Conservation (phyloP, 1,140 invertebrate genomes). For the Acyrthosiphon pisum region DNA sequence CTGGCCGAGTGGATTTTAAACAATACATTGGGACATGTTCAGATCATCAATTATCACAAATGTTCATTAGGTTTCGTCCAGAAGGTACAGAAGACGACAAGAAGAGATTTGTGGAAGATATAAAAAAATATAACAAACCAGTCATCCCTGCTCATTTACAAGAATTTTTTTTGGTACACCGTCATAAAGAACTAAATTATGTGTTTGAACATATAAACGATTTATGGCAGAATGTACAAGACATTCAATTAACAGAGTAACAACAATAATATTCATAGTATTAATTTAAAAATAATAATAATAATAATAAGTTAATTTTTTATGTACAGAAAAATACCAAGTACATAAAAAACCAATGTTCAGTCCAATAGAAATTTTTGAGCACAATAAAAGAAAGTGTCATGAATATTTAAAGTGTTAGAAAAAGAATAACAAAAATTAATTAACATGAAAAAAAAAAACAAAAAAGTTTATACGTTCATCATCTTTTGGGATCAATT, state of each 20-base stretch:
- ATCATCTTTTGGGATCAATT: constrained; percentile 71
- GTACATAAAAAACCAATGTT: constrained; percentile 56
- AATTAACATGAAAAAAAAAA: constrained; percentile 23
- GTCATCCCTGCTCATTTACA: background rate
- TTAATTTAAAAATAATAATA: constrained; percentile 53
- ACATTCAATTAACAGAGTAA: constrained; percentile 51
- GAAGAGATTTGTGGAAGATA: background rate
- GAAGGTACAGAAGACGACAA: background rate
- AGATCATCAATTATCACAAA: background rate
- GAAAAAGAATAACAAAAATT: constrained; percentile 50
- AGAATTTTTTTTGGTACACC: constrained; percentile 41
- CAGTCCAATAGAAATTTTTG: constrained; percentile 52
- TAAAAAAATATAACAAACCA: background rate
- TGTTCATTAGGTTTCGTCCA: constrained; percentile 6
- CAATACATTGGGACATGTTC: background rate
- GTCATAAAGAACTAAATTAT: constrained; percentile 12
- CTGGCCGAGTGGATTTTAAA: constrained; percentile 11
- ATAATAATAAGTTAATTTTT: constrained; percentile 47
- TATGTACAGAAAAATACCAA: constrained; percentile 56
- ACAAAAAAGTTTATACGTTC: background rate
- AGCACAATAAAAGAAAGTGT: constrained; percentile 56
- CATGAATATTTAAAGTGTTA: constrained; percentile 53
- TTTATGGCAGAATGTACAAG: constrained; percentile 38
- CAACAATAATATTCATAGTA: constrained; percentile 49
- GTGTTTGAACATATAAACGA: constrained; percentile 12